Conservation (phyloP, 2,797 vertebrate species). For the Lates japonicus region DNA sequence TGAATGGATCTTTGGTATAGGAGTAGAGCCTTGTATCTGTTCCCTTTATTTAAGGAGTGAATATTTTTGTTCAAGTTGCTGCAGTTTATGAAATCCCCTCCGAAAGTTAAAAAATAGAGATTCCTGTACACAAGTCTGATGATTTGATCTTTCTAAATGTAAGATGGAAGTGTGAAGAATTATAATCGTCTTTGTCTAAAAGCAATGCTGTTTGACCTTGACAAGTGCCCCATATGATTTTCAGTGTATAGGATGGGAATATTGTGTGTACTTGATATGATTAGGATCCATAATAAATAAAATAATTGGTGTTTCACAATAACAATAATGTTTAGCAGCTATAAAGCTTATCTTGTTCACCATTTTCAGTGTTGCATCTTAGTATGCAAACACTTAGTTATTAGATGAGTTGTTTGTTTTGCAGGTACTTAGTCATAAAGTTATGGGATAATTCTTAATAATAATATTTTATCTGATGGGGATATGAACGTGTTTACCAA, state of each 20-base stretch:
- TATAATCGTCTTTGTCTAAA: not conserved
- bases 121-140: too few relatives aligned
- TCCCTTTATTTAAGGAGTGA: slow-evolving; percentile 5
- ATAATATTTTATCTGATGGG: too few relatives aligned
- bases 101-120: not conserved
- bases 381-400: too few relatives aligned
- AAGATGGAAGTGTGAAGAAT: not conserved
- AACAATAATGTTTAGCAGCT: too few relatives aligned
- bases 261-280: not conserved
- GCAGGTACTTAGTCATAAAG: too few relatives aligned
- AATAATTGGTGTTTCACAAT: too few relatives aligned
- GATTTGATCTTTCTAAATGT: not conserved
- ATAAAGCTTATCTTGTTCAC: too few relatives aligned
- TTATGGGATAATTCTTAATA: too few relatives aligned
- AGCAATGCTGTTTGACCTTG: not conserved
- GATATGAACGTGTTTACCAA: too few relatives aligned
- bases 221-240: not conserved
- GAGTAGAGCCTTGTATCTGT: not conserved
- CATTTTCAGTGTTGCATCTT: too few relatives aligned
- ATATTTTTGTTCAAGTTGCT: slow-evolving; percentile 6
- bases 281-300: too few relatives aligned
- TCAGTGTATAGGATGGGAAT: not conserved
- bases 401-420: too few relatives aligned
- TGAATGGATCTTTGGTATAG: not conserved
- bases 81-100: slow-evolving; percentile 3